Conservation (phyloP, 1,140 invertebrate genomes). For the Chironomus striatipennis region DNA sequence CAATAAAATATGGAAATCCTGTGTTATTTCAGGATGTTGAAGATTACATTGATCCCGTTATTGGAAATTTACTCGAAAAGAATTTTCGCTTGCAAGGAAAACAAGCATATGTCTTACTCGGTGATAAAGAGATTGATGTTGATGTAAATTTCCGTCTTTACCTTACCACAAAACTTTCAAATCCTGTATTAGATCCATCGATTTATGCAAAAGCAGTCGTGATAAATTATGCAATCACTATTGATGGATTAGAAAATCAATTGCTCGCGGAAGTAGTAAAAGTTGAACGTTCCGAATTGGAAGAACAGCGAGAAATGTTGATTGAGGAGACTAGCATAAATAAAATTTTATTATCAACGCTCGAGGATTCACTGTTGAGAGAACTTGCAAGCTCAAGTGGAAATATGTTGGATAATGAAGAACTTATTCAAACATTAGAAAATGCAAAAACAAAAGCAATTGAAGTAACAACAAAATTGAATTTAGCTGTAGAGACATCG, state of each 20-base stretch:
- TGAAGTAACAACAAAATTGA: constrained; percentile 66
- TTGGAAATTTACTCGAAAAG: constrained; percentile 79
- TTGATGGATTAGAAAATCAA: constrained; percentile 78
- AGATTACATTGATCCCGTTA: constrained; percentile 83
- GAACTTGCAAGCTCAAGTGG: constrained; percentile 75
- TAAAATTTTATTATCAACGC: constrained; percentile 66
- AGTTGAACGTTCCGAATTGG: constrained; percentile 72
- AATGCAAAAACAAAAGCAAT: constrained; percentile 76
- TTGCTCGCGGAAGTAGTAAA: constrained; percentile 77
- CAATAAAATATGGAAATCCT: constrained; percentile 78
- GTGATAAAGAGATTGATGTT: constrained; percentile 82
- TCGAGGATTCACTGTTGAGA: constrained; percentile 73
- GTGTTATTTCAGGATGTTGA: constrained; percentile 82
- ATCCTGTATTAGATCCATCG: constrained; percentile 74
- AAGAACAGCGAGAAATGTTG: constrained; percentile 73
- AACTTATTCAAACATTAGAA: constrained; percentile 76
- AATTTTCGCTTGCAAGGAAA: constrained; percentile 52
- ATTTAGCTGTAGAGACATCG: constrained; percentile 60
- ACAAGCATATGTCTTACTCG: constrained; percentile 53
- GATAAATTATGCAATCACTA: constrained; percentile 85
- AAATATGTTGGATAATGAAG: constrained; percentile 85
- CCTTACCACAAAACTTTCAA: constrained; percentile 77
- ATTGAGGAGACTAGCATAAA: constrained; percentile 80
- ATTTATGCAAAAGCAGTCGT: constrained; percentile 78
- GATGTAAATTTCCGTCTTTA: constrained; percentile 80